These are phyloP conservation scores for Peromyscus leucopus DNA, from an alignment of 2,113 vertebrate species.

Conservation along the genomic window DNA sequence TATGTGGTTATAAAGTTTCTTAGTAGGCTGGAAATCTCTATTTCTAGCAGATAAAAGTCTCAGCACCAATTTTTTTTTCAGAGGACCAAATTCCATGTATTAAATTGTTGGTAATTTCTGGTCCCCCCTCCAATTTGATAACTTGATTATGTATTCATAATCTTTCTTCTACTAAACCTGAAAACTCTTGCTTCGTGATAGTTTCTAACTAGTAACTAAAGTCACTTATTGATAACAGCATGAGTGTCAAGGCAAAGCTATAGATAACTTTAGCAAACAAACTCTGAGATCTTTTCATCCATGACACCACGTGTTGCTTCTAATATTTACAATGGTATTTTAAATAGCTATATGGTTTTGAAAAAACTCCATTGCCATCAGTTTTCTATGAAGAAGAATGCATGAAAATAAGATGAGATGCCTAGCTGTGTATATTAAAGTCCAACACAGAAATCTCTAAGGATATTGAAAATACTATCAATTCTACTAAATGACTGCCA, in stretches of 20 bases:
- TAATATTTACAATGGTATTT: background rate
- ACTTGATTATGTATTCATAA: background rate
- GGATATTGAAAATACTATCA: constrained; percentile 11
- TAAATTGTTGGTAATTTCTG: constrained; percentile 21
- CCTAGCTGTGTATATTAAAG: background rate
- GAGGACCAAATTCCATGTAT: background rate
- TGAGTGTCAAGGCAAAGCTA: background rate
- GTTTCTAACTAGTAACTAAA: constrained; percentile 8
- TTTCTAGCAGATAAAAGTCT: constrained; percentile 10
- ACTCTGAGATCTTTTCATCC: background rate
- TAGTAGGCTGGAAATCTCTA: background rate
- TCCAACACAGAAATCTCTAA: constrained; percentile 2
- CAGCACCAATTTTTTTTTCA: background rate
- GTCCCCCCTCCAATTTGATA: constrained; percentile 1
- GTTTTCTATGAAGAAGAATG: background rate
- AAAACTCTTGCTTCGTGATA: background rate
- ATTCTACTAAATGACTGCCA: background rate
- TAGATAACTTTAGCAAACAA: constrained; percentile 1
- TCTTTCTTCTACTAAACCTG: background rate
- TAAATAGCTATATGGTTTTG: background rate
- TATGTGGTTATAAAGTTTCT: background rate
- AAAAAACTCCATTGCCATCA: background rate
- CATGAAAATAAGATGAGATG: background rate
- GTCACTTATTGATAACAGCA: constrained; percentile 29
- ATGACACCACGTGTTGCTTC: background rate